Conservation (phyloP, 2,113 vertebrate genomes). For the Coptodon bakossiorum region DNA sequence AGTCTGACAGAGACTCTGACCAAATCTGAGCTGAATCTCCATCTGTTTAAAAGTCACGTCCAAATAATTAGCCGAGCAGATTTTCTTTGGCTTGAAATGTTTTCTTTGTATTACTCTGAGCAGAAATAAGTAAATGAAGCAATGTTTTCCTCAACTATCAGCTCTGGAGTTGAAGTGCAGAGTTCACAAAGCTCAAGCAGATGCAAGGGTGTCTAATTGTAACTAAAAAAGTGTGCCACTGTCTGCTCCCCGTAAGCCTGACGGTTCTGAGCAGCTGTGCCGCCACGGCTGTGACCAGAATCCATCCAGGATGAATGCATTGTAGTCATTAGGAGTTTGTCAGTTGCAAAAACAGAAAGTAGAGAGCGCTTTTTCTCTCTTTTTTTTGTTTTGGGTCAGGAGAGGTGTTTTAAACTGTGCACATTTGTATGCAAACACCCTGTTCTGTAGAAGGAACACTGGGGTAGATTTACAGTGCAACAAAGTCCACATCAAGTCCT, state of each 20-base stretch:
- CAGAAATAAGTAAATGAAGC: background rate
- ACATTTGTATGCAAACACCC: background rate
- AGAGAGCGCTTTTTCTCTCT: background rate
- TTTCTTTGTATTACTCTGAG: background rate
- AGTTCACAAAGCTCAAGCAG: background rate
- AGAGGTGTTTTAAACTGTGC: background rate
- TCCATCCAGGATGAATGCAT: background rate
- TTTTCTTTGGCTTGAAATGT: background rate
- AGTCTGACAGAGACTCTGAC: background rate
- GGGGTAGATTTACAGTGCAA: background rate
- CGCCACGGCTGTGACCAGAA: background rate
- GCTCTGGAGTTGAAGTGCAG: background rate
- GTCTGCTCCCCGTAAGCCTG: background rate
- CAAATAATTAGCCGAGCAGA: background rate
- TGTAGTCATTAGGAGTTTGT: background rate
- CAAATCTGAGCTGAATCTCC: background rate
- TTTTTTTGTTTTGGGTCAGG: background rate
- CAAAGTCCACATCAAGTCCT: background rate
- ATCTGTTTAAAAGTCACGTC: background rate
- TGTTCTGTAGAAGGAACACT: background rate
- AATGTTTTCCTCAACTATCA: background rate
- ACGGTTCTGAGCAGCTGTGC: conserved; percentile 16
- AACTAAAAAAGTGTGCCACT: background rate
- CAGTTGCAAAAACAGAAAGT: background rate
- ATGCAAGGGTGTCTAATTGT: background rate